Conservation (phyloP, 2,113 vertebrate species). For the Pandion haliaetus region DNA sequence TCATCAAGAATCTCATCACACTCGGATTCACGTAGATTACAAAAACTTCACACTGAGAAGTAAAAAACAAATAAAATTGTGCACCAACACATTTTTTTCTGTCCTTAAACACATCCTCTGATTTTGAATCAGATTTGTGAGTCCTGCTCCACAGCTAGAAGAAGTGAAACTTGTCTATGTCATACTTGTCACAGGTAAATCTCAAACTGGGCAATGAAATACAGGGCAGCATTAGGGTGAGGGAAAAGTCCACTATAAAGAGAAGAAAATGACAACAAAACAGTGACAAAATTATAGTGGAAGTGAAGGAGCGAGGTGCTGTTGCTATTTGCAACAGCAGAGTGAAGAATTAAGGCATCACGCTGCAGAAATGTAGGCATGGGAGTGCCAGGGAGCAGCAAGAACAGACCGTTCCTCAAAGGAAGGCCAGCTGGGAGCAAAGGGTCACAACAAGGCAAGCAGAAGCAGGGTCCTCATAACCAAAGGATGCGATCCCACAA, state of each 20-base stretch:
- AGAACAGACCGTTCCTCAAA: background rate
- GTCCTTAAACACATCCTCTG: background rate
- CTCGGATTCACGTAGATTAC: background rate
- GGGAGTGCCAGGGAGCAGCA: background rate
- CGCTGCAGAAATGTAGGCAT: background rate
- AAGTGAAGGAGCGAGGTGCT: background rate
- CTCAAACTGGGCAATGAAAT: background rate
- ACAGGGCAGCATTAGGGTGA: background rate
- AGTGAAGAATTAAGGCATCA: background rate
- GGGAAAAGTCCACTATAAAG: background rate
- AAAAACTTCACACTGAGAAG: background rate
- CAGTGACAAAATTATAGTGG: background rate
- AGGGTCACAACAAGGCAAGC: background rate
- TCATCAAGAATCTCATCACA: background rate
- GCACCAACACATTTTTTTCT: background rate
- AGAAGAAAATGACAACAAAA: background rate
- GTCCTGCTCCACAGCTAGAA: background rate
- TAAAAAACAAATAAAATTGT: background rate
- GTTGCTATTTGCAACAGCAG: background rate
- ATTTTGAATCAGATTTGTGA: background rate
- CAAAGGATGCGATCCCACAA: background rate
- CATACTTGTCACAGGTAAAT: background rate
- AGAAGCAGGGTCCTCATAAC: background rate
- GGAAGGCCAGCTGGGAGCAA: background rate
- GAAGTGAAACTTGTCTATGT: background rate